Evolutionary conservation across 2,797 vertebrate species (phyloP).

Genomic region (Babyrousa celebensis): DNA sequence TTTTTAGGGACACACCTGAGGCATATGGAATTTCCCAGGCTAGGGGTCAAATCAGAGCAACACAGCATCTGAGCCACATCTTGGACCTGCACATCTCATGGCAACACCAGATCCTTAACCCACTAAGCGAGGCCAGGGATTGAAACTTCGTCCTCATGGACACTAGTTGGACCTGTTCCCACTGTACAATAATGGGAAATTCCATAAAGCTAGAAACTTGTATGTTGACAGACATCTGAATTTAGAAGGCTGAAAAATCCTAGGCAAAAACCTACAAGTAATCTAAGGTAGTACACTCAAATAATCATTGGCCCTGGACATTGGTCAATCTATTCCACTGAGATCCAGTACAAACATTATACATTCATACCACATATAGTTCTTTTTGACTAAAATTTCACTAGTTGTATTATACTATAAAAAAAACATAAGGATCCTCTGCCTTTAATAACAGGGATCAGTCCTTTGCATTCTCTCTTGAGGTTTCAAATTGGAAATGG

Average conservation of each 20-base stretch:
- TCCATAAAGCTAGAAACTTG: background rate
- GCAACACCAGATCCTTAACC: too few relatives aligned
- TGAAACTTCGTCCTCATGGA: too few relatives aligned
- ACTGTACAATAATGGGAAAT: too few relatives aligned
- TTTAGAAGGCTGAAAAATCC: background rate
- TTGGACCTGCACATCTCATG: too few relatives aligned
- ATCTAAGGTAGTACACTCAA: background rate
- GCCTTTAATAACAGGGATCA: background rate
- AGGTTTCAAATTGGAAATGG: background rate
- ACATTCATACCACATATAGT: background rate
- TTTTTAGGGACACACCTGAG: too few relatives aligned
- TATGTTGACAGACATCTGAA: background rate
- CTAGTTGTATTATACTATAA: background rate
- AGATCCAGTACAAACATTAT: background rate
- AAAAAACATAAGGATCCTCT: background rate
- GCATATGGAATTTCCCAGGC: too few relatives aligned
- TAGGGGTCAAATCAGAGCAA: too few relatives aligned
- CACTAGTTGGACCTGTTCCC: too few relatives aligned
- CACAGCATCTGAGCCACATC: too few relatives aligned
- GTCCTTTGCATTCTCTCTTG: background rate
- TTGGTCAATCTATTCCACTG: background rate
- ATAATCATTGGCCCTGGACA: background rate
- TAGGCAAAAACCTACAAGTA: background rate
- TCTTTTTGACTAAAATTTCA: background rate
- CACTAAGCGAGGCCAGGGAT: too few relatives aligned